phyloP scores from a whole-genome alignment of 2,888 invertebrate species.

The Nebria salina region DNA sequence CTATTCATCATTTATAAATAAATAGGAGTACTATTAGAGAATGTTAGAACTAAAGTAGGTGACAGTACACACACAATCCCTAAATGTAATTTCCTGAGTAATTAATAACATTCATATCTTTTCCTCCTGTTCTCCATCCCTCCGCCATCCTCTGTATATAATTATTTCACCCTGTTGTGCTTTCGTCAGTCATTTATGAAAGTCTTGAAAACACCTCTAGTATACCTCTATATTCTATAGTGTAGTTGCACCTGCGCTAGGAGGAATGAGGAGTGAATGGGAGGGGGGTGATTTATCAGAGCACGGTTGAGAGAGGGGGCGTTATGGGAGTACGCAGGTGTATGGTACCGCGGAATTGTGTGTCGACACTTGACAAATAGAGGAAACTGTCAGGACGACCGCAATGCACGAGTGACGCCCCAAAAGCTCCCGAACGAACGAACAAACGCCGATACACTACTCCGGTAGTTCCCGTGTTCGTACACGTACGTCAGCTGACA shows the following conservation, averaged over 20 bases:
- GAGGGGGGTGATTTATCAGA: slow-evolving; percentile 33
- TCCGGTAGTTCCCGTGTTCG: neutral
- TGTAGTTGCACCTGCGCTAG: neutral
- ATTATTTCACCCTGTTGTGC: slow-evolving; percentile 26
- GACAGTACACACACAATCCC: slow-evolving; percentile 5
- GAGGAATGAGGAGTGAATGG: neutral
- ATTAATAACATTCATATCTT: slow-evolving; percentile 37
- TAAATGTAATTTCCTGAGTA: slow-evolving; percentile 35
- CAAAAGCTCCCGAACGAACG: neutral
- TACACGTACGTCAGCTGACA: neutral
- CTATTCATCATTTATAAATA: no score
- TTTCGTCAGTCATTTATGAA: slow-evolving; percentile 27
- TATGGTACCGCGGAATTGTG: slow-evolving; percentile 31
- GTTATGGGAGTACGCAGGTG: slow-evolving; percentile 37
- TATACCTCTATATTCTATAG: slow-evolving; percentile 16
- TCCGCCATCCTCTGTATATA: slow-evolving; percentile 20
- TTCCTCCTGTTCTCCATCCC: neutral
- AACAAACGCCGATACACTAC: neutral
- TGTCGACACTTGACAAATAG: slow-evolving; percentile 41
- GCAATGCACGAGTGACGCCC: slow-evolving; percentile 16
- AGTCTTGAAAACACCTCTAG: slow-evolving; percentile 21
- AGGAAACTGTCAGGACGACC: slow-evolving; percentile 31
- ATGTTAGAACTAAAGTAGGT: neutral
- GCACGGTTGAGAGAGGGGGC: slow-evolving; percentile 19
- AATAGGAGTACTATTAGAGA: neutral